Percentiles rank a stretch among this genome's conserved stretches.
phyloP scores from a whole-genome alignment of 2,888 invertebrate genomes.

The Ormia ochracea region DNA sequence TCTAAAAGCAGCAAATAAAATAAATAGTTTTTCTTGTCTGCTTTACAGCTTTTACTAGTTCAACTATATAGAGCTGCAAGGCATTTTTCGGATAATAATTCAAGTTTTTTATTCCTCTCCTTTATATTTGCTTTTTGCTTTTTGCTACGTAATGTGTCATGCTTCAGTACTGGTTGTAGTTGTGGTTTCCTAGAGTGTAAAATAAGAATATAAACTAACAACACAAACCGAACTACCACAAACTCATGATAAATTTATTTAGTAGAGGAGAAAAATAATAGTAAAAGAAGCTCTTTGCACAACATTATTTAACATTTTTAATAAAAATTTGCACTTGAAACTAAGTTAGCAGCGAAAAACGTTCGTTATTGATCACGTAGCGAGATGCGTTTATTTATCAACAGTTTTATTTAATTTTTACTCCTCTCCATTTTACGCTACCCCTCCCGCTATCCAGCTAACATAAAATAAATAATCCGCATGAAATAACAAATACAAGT shows the following conservation, averaged over 20 bases:
- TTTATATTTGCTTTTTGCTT: slow-evolving; percentile 4
- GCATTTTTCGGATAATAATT: slow-evolving; percentile 45
- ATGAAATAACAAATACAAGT: slow-evolving; percentile 2
- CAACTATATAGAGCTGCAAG: slow-evolving; percentile 16
- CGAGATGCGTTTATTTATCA: slow-evolving; percentile 19
- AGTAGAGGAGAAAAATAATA: slow-evolving; percentile 15
- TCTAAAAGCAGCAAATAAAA: slow-evolving; percentile 33
- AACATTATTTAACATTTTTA: slow-evolving; percentile 51
- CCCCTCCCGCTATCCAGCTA: too few relatives aligned
- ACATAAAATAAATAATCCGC: slow-evolving; percentile 8
- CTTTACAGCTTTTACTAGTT: slow-evolving; percentile 3
- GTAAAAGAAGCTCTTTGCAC: slow-evolving; percentile 29
- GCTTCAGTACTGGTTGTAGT: slow-evolving; percentile 41
- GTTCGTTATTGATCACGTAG: slow-evolving; percentile 18
- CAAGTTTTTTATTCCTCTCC: slow-evolving; percentile 16
- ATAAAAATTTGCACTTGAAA: slow-evolving; percentile 58
- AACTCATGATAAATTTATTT: slow-evolving; percentile 40
- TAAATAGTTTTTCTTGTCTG: slow-evolving; percentile 22
- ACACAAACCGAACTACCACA: slow-evolving; percentile 12
- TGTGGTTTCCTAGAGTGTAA: slow-evolving; percentile 40
- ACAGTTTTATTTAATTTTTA: not conserved
- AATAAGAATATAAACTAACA: slow-evolving; percentile 4
- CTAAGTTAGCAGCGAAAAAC: slow-evolving; percentile 33
- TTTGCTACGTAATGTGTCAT: slow-evolving; percentile 44
- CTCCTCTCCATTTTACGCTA: not conserved